Percentiles rank a stretch among this genome's conserved stretches.
These are phyloP conservation scores for Aromia moschata DNA, from an alignment of 2,888 invertebrate genomes.

Conservation along the genomic window DNA sequence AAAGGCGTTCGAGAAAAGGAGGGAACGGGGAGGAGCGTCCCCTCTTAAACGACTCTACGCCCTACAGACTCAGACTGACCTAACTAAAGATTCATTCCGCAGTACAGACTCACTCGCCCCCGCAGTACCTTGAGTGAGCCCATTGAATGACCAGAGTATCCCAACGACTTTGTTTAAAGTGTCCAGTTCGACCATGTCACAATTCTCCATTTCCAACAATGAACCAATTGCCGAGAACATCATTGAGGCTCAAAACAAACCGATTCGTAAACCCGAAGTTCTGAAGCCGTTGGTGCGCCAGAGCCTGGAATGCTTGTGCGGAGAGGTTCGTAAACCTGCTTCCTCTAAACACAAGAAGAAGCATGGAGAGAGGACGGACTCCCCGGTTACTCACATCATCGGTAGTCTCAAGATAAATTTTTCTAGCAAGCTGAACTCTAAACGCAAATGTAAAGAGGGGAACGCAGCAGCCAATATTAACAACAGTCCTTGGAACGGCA, in stretches of 20 bases:
- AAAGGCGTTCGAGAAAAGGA: slow-evolving; percentile 84
- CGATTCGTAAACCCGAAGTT: slow-evolving; percentile 56
- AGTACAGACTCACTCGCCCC: slow-evolving; percentile 51
- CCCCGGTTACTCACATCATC: slow-evolving; percentile 70
- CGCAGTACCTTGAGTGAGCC: slow-evolving; percentile 73
- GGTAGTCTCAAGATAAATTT: slow-evolving; percentile 73
- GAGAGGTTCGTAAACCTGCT: slow-evolving; percentile 73
- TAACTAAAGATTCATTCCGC: too few species aligned
- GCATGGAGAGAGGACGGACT: slow-evolving; percentile 73
- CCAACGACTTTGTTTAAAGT: slow-evolving; percentile 78
- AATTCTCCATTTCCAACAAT: slow-evolving; percentile 74
- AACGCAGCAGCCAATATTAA: slow-evolving; percentile 51
- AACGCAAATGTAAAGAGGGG: slow-evolving; percentile 66
- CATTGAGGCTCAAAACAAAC: slow-evolving; percentile 58
- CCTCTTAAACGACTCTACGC: slow-evolving; percentile 75
- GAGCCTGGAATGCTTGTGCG: slow-evolving; percentile 78
- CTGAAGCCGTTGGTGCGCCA: slow-evolving; percentile 75
- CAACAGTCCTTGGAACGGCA: slow-evolving; percentile 71
- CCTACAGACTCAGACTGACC: too few species aligned
- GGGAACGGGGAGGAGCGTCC: slow-evolving; percentile 81
- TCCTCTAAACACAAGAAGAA: slow-evolving; percentile 72
- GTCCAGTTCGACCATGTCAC: slow-evolving; percentile 81
- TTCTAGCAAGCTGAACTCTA: slow-evolving; percentile 63
- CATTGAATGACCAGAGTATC: slow-evolving; percentile 70
- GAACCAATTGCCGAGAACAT: slow-evolving; percentile 72